Conservation (phyloP, 2,113 vertebrate genomes). For the Andinoacara biseriatus region DNA sequence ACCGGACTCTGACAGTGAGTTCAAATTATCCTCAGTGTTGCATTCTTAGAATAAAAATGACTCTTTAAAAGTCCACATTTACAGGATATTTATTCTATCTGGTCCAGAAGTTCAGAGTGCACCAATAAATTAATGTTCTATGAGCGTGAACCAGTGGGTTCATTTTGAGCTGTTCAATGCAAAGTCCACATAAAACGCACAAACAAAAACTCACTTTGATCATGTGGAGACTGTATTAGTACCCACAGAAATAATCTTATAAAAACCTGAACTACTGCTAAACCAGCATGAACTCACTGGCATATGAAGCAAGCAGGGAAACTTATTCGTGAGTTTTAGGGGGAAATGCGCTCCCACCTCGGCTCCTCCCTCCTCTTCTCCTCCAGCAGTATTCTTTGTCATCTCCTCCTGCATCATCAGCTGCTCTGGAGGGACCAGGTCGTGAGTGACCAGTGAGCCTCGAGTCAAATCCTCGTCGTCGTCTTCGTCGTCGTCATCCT, state of each 20-base stretch:
- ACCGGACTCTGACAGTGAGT: neutral
- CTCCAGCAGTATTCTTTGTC: slow-evolving; percentile 88
- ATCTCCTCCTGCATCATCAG: slow-evolving; percentile 98
- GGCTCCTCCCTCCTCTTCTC: slow-evolving; percentile 86
- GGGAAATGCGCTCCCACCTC: slow-evolving; percentile 82
- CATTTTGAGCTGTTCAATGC: neutral
- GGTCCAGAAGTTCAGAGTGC: neutral
- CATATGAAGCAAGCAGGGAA: slow-evolving; percentile 91
- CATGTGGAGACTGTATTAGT: neutral
- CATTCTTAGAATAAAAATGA: neutral
- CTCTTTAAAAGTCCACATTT: neutral
- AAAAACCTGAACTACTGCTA: neutral
- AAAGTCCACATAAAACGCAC: neutral
- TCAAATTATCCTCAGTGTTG: neutral
- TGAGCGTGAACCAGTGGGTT: neutral
- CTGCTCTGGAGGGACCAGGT: slow-evolving; percentile 95
- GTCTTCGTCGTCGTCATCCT: slow-evolving; percentile 78
- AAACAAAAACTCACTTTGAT: neutral
- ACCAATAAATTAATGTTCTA: neutral
- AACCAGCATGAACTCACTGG: slow-evolving; percentile 87
- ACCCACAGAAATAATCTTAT: slow-evolving; percentile 19
- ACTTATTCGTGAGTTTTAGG: slow-evolving; percentile 91
- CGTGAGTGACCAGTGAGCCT: slow-evolving; percentile 88
- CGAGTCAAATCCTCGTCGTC: slow-evolving; percentile 86
- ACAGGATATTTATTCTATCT: neutral